These are phyloP conservation scores for Lucifuga dentata DNA, from an alignment of 2,113 vertebrate species.

Conservation along the genomic window DNA sequence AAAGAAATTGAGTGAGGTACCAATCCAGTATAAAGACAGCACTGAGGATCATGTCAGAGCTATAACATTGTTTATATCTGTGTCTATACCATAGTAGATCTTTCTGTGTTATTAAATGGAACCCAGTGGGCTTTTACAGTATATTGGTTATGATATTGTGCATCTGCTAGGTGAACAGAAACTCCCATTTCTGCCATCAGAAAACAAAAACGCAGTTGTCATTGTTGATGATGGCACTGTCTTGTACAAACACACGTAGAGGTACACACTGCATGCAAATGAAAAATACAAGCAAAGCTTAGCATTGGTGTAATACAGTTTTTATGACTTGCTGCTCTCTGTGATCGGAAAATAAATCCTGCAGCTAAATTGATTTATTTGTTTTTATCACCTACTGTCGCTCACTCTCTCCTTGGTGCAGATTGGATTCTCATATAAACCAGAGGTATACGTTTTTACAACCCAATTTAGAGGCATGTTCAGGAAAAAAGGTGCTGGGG, in stretches of 20 bases:
- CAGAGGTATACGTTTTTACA: constrained; percentile 71
- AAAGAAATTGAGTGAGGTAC: constrained; percentile 50
- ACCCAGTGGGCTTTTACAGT: constrained; percentile 56
- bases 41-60: constrained; percentile 21
- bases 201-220: constrained; percentile 20
- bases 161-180: constrained; percentile 51
- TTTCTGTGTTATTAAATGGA: constrained; percentile 61
- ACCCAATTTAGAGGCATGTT: constrained; percentile 64
- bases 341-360: constrained; percentile 71
- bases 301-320: constrained; percentile 61
- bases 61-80: constrained; percentile 51
- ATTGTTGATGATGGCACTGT: constrained; percentile 27
- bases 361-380: constrained; percentile 77
- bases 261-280: constrained; percentile 39
- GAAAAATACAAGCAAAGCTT: constrained; percentile 66
- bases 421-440: constrained; percentile 69
- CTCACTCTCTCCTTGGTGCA: constrained; percentile 41
- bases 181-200: constrained; percentile 16
- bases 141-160: constrained; percentile 56
- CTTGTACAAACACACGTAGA: constrained; percentile 34
- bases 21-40: constrained; percentile 42
- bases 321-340: constrained; percentile 71
- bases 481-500: constrained; percentile 29
- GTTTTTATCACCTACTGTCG: constrained; percentile 70
- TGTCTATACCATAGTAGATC: constrained; percentile 28